These are phyloP conservation scores for Podarcis cretensis DNA, from an alignment of 2,113 vertebrate genomes.

Conservation along the genomic window DNA sequence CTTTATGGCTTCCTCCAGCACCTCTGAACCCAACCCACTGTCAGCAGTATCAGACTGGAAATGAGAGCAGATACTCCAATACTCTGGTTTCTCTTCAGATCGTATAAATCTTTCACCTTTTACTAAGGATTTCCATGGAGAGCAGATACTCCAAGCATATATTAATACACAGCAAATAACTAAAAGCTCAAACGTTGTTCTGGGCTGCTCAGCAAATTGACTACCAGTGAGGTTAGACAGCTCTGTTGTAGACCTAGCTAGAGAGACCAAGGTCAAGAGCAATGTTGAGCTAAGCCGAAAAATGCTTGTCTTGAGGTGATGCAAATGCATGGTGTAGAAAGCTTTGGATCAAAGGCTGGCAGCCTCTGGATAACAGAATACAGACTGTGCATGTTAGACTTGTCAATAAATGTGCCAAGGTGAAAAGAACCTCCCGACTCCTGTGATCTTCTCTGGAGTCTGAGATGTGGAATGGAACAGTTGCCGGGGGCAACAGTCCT, in stretches of 20 bases:
- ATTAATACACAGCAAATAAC: background rate
- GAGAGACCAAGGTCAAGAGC: background rate
- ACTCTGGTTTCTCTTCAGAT: no score
- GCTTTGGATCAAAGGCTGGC: slow-evolving; percentile 12
- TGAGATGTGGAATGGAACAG: slow-evolving; percentile 5
- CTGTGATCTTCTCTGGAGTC: background rate
- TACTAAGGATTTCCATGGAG: no score
- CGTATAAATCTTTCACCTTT: no score
- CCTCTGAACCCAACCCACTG: background rate
- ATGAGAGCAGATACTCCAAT: background rate
- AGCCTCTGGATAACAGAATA: slow-evolving; percentile 16
- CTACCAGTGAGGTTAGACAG: background rate
- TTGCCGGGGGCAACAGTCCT: slow-evolving; percentile 31
- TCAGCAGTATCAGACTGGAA: background rate
- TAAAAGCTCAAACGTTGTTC: background rate
- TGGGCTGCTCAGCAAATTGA: background rate
- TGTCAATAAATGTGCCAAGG: slow-evolving; percentile 22
- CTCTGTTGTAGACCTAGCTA: background rate
- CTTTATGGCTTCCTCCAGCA: no score
- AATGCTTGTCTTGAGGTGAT: background rate
- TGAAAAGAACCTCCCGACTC: slow-evolving; percentile 8
- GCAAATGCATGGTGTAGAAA: slow-evolving; percentile 27
- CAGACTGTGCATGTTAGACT: background rate
- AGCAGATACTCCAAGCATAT: background rate
- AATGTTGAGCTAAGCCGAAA: background rate